Conservation (phyloP, 2,113 vertebrate genomes). For the Pituophis catenifer region DNA sequence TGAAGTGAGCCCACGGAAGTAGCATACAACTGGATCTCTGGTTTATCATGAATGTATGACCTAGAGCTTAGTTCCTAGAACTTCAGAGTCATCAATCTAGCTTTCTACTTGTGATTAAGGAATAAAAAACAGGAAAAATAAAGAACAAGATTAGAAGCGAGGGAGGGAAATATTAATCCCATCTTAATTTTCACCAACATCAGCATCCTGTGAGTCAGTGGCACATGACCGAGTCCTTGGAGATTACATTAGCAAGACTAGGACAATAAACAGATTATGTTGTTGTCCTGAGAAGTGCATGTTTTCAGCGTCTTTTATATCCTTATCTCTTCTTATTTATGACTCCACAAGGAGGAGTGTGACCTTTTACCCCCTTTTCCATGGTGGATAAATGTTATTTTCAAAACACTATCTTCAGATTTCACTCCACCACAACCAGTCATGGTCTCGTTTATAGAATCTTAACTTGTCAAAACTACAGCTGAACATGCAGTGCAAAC, state of each 20-base stretch:
- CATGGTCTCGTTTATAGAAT: conserved; percentile 39
- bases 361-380: conserved; percentile 59
- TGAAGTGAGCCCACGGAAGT: not conserved
- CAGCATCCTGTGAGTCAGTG: conserved; percentile 51
- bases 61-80: not conserved
- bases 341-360: conserved; percentile 54
- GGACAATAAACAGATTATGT: conserved; percentile 43
- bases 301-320: conserved; percentile 58
- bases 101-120: not conserved
- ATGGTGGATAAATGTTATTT: conserved; percentile 42
- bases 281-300: conserved; percentile 36
- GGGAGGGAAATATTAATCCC: not conserved
- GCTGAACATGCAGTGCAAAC: conserved; percentile 19
- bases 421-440: conserved; percentile 33
- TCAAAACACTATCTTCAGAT: conserved; percentile 48
- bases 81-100: not conserved
- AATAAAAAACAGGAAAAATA: conserved; percentile 17
- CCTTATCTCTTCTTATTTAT: conserved; percentile 59
- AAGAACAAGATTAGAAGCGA: conserved; percentile 4
- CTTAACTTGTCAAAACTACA: conserved; percentile 38
- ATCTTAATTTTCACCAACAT: conserved; percentile 41
- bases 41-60: not conserved
- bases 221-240: conserved; percentile 50
- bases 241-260: conserved; percentile 51
- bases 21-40: not conserved